phyloP scores from a whole-genome alignment of 2,113 vertebrate species.

The Ciconia maguari region DNA sequence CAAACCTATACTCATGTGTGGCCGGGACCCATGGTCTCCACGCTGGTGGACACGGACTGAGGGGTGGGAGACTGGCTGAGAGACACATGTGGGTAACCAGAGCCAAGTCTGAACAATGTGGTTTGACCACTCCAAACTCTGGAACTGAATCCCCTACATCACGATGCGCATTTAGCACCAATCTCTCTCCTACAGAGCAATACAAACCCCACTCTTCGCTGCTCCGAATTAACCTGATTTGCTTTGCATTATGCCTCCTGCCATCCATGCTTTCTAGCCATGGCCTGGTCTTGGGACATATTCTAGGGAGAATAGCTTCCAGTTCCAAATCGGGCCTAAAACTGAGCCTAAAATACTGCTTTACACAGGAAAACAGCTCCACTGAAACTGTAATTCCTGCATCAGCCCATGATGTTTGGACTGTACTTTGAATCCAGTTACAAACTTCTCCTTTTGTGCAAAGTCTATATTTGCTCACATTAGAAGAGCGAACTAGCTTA shows the following conservation, averaged over 20 bases:
- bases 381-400: background rate
- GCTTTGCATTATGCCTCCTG: background rate
- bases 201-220: background rate
- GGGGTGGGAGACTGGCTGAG: background rate
- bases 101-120: accelerated
- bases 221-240: background rate
- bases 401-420: background rate
- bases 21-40: background rate
- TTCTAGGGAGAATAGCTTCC: background rate
- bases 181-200: background rate
- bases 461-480: background rate
- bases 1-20: too few relatives aligned
- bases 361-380: background rate
- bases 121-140: background rate
- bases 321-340: background rate
- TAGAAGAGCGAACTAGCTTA: background rate
- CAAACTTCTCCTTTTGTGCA: background rate
- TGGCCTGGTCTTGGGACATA: too few relatives aligned
- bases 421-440: background rate
- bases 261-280: background rate
- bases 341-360: background rate
- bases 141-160: background rate
- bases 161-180: background rate
- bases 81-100: background rate
- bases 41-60: too few relatives aligned